These are phyloP conservation scores for Trissolcus japonicus DNA, from an alignment of 2,888 invertebrate species.

Conservation along the genomic window DNA sequence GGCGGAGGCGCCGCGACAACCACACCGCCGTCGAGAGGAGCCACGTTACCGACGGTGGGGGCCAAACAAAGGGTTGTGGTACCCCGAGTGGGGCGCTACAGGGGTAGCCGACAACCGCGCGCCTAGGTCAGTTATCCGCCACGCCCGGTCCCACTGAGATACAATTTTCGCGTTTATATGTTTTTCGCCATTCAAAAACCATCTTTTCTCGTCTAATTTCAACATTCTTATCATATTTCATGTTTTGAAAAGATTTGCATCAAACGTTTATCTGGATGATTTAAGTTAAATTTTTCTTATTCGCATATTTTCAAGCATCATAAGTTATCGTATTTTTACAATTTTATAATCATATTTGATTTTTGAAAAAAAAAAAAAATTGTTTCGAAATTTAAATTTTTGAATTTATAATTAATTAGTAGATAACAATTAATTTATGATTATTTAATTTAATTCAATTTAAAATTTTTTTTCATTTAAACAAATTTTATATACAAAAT, in stretches of 20 bases:
- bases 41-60: conserved; percentile 37
- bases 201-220: conserved; percentile 1
- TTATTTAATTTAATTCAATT: no score
- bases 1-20: conserved; percentile 14
- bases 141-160: conserved; percentile 68
- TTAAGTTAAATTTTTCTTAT: no score
- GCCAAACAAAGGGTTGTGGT: conserved; percentile 36
- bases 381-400: no score
- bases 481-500: no score
- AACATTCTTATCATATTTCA: conserved; percentile 1
- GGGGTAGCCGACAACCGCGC: conserved; percentile 63
- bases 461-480: no score
- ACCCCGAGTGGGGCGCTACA: conserved; percentile 22
- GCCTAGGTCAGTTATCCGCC: conserved; percentile 72
- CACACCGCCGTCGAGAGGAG: conserved; percentile 5
- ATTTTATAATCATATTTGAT: no score
- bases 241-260: background rate
- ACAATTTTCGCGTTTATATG: conserved; percentile 64
- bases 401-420: no score
- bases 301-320: no score
- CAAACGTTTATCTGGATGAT: no score
- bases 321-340: no score
- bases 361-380: no score
- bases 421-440: no score
- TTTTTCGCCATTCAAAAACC: conserved; percentile 6